Evolutionary conservation across 2,888 invertebrate species (phyloP).

Genomic region (Abrostola tripartita): DNA sequence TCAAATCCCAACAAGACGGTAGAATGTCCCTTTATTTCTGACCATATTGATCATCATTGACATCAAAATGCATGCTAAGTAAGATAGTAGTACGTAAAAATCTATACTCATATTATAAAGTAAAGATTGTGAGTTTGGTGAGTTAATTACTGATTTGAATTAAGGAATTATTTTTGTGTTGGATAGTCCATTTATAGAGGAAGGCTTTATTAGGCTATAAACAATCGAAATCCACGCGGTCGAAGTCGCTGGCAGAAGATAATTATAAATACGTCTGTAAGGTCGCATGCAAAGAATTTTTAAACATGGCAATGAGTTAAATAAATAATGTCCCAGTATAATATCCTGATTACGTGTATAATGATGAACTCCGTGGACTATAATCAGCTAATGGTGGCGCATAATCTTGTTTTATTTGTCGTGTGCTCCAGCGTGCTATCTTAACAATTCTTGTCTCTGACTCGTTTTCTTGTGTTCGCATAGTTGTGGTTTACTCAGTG

Average conservation of each 20-base stretch:
- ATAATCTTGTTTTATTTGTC: conserved; percentile 9
- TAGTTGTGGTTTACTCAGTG: not conserved
- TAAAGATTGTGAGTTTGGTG: too few species aligned
- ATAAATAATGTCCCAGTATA: not conserved
- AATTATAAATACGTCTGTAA: too few species aligned
- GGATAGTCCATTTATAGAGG: too few species aligned
- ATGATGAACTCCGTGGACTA: not conserved
- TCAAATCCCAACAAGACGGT: too few species aligned
- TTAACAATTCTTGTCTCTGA: not conserved
- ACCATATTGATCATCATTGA: too few species aligned
- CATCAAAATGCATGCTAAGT: too few species aligned
- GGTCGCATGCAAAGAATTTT: not conserved
- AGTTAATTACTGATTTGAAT: not conserved
- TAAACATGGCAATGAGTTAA: not conserved
- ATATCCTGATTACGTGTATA: not conserved
- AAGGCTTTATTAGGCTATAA: too few species aligned
- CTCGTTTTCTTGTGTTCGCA: not conserved
- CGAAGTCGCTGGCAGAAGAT: too few species aligned
- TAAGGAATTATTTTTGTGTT: not conserved
- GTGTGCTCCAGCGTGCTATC: not conserved
- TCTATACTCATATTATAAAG: too few species aligned
- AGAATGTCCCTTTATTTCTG: too few species aligned
- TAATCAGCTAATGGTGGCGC: conserved; percentile 16
- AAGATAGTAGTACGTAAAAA: too few species aligned
- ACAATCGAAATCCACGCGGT: too few species aligned